Evolutionary conservation across 2,797 vertebrate genomes (phyloP), one percentile per base, ranked within the genome.

Genomic region (Nannoperca australis): DNA sequence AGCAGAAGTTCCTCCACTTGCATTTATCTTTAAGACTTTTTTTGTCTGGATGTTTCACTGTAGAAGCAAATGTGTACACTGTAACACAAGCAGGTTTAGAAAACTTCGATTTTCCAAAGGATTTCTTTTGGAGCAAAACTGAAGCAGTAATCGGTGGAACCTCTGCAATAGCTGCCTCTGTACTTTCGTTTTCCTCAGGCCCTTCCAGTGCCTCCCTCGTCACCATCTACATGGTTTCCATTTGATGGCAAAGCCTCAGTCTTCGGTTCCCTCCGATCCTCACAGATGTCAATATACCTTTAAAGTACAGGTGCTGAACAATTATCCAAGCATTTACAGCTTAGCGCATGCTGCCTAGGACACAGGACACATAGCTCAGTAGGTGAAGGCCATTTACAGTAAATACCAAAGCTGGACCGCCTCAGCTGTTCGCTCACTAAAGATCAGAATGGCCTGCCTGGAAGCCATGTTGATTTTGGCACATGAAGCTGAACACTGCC

Each of bases 381-480:
- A 73, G 78, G 76, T 60, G 53, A 76, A 73, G 82, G 69, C 73
- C 80, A 27, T 60, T 82, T 63, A 82, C 85, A 71, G 44, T 83
- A 38, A 74, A 89, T 82, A 91, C 92, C 93, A 94, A 94, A 94
- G 92, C 88, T 85, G 85, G 82, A 79, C 71, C 50, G 22, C 79
- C 83, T 87, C 88, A 80, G 80, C 76, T 78, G 79, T 73, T 82
- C 44, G 14, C 83, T 83, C 65, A 58, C 68, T 58, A 44, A 49
- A 69, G 76, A 81, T 80, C 83, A 73, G 75, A 80, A 80, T 27
- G 72, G 75, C 80, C 82, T 70, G 88, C 81, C 79, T 83, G 87
- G 90, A 89, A 90, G 91, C 91, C 92, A 91, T 92, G 87, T 91
- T 85, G 91, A 88, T 85, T 93, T 93, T 91, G 92, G 89, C 89